Evolutionary conservation across 2,888 invertebrate genomes (phyloP).

Genomic region (Camponotus fellah): DNA sequence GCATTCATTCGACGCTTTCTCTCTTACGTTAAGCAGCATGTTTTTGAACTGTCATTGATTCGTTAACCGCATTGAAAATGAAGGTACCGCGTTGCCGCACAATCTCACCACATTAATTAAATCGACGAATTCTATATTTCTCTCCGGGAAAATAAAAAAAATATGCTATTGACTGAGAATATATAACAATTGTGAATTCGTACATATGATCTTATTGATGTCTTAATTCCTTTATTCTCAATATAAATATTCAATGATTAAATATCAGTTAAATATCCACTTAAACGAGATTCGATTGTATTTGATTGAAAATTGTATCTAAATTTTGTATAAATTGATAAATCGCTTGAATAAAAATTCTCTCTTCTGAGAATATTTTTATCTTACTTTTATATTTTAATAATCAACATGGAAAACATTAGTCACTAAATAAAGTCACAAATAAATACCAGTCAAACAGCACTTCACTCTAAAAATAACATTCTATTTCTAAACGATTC

Average conservation of each 20-base stretch:
- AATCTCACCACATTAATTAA: slow-evolving; percentile 13
- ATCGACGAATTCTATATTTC: background rate
- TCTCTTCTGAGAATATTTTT: too few species aligned
- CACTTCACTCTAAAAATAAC: background rate
- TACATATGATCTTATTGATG: too few species aligned
- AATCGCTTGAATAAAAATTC: background rate
- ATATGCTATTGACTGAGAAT: background rate
- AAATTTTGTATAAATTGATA: too few species aligned
- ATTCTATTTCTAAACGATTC: slow-evolving; percentile 1
- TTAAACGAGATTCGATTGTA: too few species aligned
- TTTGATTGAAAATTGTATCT: background rate
- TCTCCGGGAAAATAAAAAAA: background rate
- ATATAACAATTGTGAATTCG: too few species aligned
- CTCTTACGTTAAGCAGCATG: slow-evolving; percentile 37
- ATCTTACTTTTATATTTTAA: background rate
- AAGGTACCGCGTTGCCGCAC: background rate
- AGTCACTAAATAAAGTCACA: background rate
- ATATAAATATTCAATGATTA: background rate
- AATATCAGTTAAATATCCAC: background rate
- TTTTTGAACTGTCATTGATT: slow-evolving; percentile 3
- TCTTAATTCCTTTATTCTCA: too few species aligned
- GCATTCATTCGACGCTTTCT: slow-evolving; percentile 32
- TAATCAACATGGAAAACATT: background rate
- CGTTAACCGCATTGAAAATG: background rate
- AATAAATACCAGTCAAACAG: background rate